phyloP scores from a whole-genome alignment of 2,797 vertebrate genomes.

The Ispidina lecontei region DNA sequence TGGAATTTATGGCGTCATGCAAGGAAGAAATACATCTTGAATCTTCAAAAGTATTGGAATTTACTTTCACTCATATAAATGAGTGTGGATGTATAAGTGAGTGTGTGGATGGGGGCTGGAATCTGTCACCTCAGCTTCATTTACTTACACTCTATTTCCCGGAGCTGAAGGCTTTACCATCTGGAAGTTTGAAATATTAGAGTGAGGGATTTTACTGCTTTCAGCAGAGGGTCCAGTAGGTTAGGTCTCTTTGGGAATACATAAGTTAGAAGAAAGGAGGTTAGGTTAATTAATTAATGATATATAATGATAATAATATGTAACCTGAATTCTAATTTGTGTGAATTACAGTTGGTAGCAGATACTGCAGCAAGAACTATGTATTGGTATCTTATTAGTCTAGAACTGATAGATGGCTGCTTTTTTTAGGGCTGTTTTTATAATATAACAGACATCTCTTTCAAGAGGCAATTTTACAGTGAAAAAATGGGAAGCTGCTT shows the following conservation, averaged over 20 bases:
- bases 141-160: neutral
- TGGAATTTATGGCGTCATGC: neutral
- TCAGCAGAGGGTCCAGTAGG: neutral
- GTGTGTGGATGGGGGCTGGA: neutral
- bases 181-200: conserved; percentile 1
- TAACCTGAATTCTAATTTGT: neutral
- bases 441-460: no score
- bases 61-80: neutral
- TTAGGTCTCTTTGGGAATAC: neutral
- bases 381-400: no score
- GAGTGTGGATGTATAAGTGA: neutral
- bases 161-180: neutral
- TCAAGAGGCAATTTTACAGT: no score
- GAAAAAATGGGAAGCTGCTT: no score
- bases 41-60: no score
- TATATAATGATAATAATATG: neutral
- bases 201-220: conserved; percentile 6
- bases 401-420: no score
- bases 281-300: neutral
- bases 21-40: neutral
- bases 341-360: neutral
- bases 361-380: neutral
- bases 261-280: neutral
- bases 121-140: neutral
- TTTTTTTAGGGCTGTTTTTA: neutral